These are phyloP conservation scores for Subacronicta megacephala DNA, from an alignment of 2,888 invertebrate species.

Conservation along the genomic window DNA sequence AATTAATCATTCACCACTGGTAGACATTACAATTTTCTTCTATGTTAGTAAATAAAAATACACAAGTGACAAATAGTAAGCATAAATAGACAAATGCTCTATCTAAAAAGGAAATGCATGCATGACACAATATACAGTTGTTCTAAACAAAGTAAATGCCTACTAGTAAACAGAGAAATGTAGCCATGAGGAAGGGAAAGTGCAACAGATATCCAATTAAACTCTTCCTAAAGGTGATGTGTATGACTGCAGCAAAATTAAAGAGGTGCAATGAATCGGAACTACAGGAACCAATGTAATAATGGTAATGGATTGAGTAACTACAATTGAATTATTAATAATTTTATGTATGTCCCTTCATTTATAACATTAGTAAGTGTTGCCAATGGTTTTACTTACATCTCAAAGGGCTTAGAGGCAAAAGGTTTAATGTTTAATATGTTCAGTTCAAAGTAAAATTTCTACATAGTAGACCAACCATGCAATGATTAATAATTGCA, in stretches of 20 bases:
- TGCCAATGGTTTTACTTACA: no score
- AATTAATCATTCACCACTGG: not conserved
- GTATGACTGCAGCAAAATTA: slow-evolving; percentile 28
- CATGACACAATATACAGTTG: not conserved
- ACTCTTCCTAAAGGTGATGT: slow-evolving; percentile 42
- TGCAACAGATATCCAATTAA: slow-evolving; percentile 37
- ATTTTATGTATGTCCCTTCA: no score
- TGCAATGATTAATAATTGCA: no score
- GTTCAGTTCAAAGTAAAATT: no score
- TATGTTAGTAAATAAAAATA: not conserved
- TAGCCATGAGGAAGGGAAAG: slow-evolving; percentile 33
- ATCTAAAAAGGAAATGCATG: slow-evolving; percentile 28
- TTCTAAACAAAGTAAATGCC: not conserved
- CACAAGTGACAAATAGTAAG: not conserved
- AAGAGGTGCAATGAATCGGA: slow-evolving; percentile 32
- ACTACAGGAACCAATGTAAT: slow-evolving; percentile 41
- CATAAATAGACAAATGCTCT: slow-evolving; percentile 2
- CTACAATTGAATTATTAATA: slow-evolving; percentile 6
- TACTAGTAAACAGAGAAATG: slow-evolving; percentile 25
- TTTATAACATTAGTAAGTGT: no score
- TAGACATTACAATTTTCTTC: not conserved
- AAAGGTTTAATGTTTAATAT: no score
- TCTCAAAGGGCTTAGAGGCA: no score
- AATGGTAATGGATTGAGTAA: slow-evolving; percentile 40
- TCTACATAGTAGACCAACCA: slow-evolving; percentile 15